Base-by-base conservation (phyloP, 30 jellyfish, hydroid and myxozoan species). In the Chrysaora quinquecirrha region DNA sequence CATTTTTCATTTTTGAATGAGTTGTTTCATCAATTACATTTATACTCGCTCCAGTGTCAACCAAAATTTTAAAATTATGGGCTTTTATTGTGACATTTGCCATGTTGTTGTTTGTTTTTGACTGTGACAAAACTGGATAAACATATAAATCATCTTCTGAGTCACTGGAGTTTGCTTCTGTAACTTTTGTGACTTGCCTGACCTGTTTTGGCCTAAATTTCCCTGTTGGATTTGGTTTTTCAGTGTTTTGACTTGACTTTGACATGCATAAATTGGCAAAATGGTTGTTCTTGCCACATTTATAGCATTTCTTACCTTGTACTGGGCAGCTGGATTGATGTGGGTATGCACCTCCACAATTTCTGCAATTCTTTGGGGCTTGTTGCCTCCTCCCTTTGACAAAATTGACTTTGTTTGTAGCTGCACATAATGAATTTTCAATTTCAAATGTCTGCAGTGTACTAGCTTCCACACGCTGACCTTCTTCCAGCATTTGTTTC, bases 401-500 rank as follows among this genome's bases (percentile, higher is more conserved):
- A n/a, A n/a, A n/a, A n/a, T n/a, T n/a, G n/a, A n/a, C n/a, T n/a
- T n/a, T n/a, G n/a, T n/a, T n/a, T n/a, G n/a, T n/a, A n/a, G n/a
- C n/a, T n/a, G n/a, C n/a, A n/a, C n/a, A n/a, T n/a, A n/a, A n/a
- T n/a, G n/a, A n/a, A n/a, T n/a, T n/a, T n/a, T n/a, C n/a, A n/a
- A n/a, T n/a, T n/a, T n/a, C n/a, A n/a, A n/a, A n/a, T n/a, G n/a
- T n/a, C n/a, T n/a, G n/a, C n/a, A n/a, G n/a, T n/a, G n/a, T n/a
- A n/a, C n/a, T n/a, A n/a, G n/a, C n/a, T n/a, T n/a, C n/a, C n/a
- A n/a, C n/a, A 2, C 85, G 10, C 47, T 73, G 85, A 22, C 77
- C 85, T 4, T 73, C 85, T 73, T 34, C 20, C 25, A 48, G 30
- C 76, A 73, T 73, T 47, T 68, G 64, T 20, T 73, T 38, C 76